Conservation (phyloP, 2,113 vertebrate species). For the Otocyon megalotis region DNA sequence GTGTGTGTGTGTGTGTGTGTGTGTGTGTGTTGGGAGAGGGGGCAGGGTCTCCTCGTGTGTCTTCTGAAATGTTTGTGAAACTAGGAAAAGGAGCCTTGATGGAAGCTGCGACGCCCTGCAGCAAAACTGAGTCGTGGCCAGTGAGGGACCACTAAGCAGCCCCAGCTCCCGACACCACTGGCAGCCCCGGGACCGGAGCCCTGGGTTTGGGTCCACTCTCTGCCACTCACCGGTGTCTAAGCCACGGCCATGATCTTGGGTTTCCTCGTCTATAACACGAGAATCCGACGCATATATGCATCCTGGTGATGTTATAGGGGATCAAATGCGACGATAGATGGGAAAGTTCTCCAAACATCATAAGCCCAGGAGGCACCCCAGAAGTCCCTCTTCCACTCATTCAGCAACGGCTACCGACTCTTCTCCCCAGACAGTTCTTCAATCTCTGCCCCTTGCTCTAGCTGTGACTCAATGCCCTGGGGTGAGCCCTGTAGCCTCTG, state of each 20-base stretch:
- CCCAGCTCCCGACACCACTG: not conserved
- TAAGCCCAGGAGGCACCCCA: not conserved
- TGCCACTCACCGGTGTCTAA: accelerated
- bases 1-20: not conserved
- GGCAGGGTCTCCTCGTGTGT: not conserved
- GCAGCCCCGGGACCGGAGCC: not conserved
- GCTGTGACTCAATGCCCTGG: not conserved
- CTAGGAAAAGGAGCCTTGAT: not conserved
- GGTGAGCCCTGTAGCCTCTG: not conserved
- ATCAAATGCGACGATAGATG: not conserved
- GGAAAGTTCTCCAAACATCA: not conserved
- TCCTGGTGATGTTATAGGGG: not conserved
- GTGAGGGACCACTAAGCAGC: not conserved
- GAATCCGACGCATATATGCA: no score
- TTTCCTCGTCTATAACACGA: not conserved
- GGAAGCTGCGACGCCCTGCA: not conserved
- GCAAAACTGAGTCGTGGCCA: not conserved
- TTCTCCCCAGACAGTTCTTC: not conserved
- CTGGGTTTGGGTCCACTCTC: not conserved
- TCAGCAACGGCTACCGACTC: accelerated
- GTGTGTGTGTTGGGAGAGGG: not conserved
- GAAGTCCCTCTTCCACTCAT: not conserved
- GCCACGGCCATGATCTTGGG: no score
- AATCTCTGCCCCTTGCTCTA: not conserved
- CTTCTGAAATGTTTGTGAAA: not conserved